These are phyloP conservation scores for Parelbella ahira DNA, from an alignment of 2,888 invertebrate species.

Conservation along the genomic window DNA sequence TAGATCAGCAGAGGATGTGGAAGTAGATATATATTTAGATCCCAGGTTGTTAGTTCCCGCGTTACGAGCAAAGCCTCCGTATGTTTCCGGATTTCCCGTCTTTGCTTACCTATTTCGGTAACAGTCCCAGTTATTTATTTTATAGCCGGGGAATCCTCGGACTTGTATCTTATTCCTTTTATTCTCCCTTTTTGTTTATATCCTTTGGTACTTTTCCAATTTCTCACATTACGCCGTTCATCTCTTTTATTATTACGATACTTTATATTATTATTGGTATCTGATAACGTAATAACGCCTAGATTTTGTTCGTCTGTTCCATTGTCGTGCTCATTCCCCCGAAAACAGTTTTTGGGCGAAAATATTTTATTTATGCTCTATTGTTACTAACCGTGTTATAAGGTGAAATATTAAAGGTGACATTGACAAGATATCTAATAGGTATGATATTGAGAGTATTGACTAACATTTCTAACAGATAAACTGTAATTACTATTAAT, in stretches of 20 bases:
- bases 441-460: too few relatives aligned
- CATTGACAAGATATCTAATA: too few relatives aligned
- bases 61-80: conserved; percentile 29
- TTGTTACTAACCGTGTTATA: too few relatives aligned
- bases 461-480: too few relatives aligned
- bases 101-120: conserved; percentile 40
- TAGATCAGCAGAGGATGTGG: conserved; percentile 12
- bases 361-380: too few relatives aligned
- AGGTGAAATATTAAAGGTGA: too few relatives aligned
- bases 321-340: too few relatives aligned
- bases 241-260: conserved; percentile 22
- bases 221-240: conserved; percentile 27
- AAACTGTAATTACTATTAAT: too few relatives aligned
- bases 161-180: conserved; percentile 36
- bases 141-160: conserved; percentile 30
- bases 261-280: conserved; percentile 9
- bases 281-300: too few relatives aligned
- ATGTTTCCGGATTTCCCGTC: conserved; percentile 37
- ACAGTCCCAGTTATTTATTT: conserved; percentile 40
- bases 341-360: too few relatives aligned
- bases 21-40: conserved; percentile 23
- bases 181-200: conserved; percentile 27
- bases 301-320: too few relatives aligned
- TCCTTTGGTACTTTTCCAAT: conserved; percentile 28
- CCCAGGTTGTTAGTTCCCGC: conserved; percentile 27